These are phyloP conservation scores for Pardosa pseudoannulata DNA, from an alignment of 2,888 invertebrate genomes.

Conservation along the genomic window DNA sequence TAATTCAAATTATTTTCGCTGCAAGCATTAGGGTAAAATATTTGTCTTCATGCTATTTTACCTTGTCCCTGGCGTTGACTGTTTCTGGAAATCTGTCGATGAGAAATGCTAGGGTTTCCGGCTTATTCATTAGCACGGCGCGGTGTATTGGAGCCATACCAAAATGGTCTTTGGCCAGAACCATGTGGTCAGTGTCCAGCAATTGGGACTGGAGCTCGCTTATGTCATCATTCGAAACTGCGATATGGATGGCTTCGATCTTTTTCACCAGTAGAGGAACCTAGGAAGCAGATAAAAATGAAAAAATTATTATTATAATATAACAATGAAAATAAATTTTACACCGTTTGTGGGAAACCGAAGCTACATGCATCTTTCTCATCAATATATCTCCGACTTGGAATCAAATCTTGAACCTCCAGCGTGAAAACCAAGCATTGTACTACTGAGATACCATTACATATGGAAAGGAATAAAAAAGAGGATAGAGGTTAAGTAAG, in stretches of 20 bases:
- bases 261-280: conserved; percentile 73
- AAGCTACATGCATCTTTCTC: too few species aligned
- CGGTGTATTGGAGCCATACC: conserved; percentile 92
- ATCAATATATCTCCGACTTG: too few species aligned
- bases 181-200: conserved; percentile 88
- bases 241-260: conserved; percentile 74
- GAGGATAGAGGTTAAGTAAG: too few species aligned
- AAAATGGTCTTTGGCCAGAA: conserved; percentile 88
- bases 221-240: conserved; percentile 74
- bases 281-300: conserved; percentile 8
- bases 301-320: too few species aligned
- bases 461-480: too few species aligned
- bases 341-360: too few species aligned
- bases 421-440: too few species aligned
- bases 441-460: too few species aligned
- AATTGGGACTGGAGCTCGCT: conserved; percentile 79
- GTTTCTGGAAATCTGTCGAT: conserved; percentile 78
- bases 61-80: conserved; percentile 78
- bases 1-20: too few species aligned
- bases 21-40: too few species aligned
- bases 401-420: too few species aligned
- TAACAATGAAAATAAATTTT: too few species aligned
- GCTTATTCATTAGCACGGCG: conserved; percentile 89
- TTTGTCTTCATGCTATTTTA: conserved; percentile 74
- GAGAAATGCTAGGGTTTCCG: conserved; percentile 85